Percentiles rank a stretch among this genome's conserved stretches.
Conservation (phyloP, 2,888 invertebrate genomes). For the Mythimna vitellina region DNA sequence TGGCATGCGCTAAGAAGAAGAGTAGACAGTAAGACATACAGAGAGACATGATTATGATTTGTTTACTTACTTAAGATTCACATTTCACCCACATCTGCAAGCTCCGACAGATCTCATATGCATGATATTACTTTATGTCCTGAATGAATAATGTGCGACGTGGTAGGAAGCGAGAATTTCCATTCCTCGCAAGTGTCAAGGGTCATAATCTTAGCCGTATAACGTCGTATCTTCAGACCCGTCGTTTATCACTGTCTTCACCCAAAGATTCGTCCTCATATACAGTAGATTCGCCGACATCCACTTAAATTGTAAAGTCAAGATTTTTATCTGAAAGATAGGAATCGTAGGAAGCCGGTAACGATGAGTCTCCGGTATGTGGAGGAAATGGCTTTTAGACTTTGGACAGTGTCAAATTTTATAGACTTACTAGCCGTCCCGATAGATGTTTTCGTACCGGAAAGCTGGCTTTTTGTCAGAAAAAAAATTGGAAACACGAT, state of each 20-base stretch:
- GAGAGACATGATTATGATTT: conserved; percentile 27
- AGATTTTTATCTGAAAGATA: conserved; percentile 28
- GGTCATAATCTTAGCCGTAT: conserved; percentile 41
- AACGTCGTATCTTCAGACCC: conserved; percentile 14
- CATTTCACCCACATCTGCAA: conserved; percentile 41
- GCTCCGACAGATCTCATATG: conserved; percentile 43
- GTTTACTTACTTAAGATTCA: conserved; percentile 35
- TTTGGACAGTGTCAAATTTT: background rate
- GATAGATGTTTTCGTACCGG: no score
- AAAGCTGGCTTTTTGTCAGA: no score
- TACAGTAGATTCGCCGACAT: conserved; percentile 25
- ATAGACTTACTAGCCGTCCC: background rate
- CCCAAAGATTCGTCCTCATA: conserved; percentile 35
- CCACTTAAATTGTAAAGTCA: conserved; percentile 28
- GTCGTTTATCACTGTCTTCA: conserved; percentile 51
- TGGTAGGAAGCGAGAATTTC: conserved; percentile 46
- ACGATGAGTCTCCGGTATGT: conserved; percentile 12
- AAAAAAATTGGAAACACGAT: no score
- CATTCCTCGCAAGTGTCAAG: conserved; percentile 37
- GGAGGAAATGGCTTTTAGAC: conserved; percentile 1
- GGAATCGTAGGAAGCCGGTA: conserved; percentile 20
- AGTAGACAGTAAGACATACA: no score
- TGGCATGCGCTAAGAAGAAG: background rate
- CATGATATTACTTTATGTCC: conserved; percentile 41
- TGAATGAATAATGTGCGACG: conserved; percentile 54